A percentile compares a stretch with the other conserved stretches of the same genome.
Evolutionary conservation across 2,113 vertebrate species (phyloP).

Genomic region (Gymnorhina tibicen): DNA sequence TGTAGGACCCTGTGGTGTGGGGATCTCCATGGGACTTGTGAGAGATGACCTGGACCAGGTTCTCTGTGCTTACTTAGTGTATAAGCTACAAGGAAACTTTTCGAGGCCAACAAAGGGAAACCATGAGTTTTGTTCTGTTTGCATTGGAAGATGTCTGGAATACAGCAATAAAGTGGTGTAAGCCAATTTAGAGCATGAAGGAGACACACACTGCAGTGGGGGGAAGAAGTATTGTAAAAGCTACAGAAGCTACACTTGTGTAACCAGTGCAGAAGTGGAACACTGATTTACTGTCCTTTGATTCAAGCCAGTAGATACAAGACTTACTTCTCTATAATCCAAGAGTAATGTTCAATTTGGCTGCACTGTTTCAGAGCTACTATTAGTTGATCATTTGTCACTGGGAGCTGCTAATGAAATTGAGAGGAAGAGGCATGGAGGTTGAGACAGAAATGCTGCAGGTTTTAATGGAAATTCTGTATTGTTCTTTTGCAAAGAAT

Average conservation of each 20-base stretch:
- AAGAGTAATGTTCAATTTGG: background rate
- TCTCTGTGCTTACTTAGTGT: background rate
- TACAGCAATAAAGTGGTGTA: background rate
- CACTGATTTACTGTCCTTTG: background rate
- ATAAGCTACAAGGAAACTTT: background rate
- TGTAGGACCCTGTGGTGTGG: background rate
- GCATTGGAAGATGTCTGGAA: background rate
- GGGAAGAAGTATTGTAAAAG: background rate
- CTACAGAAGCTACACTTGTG: background rate
- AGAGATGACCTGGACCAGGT: background rate
- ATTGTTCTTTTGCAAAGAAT: background rate
- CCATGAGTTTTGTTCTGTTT: background rate
- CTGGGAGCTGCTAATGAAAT: background rate
- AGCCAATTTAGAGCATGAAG: background rate
- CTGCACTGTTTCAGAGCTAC: background rate
- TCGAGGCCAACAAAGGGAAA: background rate
- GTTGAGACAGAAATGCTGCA: background rate
- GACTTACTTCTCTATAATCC: background rate
- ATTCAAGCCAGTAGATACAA: background rate
- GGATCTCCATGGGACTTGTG: background rate
- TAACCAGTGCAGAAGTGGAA: background rate
- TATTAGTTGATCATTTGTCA: background rate
- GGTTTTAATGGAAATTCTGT: background rate
- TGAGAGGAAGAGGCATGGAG: background rate
- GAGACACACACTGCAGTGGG: background rate